These are phyloP conservation scores for Idaea aversata DNA, from an alignment of 2,888 invertebrate genomes.

Conservation along the genomic window DNA sequence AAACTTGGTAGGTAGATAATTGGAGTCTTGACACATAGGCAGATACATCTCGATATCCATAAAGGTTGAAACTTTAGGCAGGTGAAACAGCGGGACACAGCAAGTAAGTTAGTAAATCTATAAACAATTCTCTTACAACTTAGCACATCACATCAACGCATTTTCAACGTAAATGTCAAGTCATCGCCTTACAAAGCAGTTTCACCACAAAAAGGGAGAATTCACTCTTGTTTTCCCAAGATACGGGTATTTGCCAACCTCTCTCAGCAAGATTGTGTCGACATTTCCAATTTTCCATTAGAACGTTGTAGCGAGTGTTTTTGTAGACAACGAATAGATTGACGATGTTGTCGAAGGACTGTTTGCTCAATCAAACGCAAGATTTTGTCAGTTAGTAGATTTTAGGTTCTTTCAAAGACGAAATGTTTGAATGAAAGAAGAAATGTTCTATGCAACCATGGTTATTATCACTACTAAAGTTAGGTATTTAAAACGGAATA, in stretches of 20 bases:
- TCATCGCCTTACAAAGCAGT: slow-evolving; percentile 44
- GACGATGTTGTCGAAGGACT: slow-evolving; percentile 51
- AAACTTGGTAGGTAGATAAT: no score
- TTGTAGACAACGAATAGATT: slow-evolving; percentile 24
- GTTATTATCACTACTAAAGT: no score
- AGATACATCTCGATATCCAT: no score
- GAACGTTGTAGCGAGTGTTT: slow-evolving; percentile 24
- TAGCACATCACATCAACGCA: neutral
- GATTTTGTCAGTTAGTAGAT: slow-evolving; percentile 38
- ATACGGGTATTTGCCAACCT: slow-evolving; percentile 58
- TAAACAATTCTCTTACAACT: neutral
- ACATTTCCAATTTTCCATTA: slow-evolving; percentile 62
- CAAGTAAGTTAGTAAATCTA: neutral
- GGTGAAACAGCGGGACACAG: no score
- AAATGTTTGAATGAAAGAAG: no score
- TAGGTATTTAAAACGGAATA: no score
- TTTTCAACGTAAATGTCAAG: slow-evolving; percentile 15
- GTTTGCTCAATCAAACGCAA: slow-evolving; percentile 51
- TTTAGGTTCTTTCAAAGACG: slow-evolving; percentile 10
- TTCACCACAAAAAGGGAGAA: slow-evolving; percentile 43
- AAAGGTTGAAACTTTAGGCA: no score
- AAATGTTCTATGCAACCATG: no score
- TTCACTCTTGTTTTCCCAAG: slow-evolving; percentile 46
- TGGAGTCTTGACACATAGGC: no score
- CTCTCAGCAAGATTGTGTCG: slow-evolving; percentile 61